A percentile compares a stretch with the other conserved stretches of the same genome.
These are phyloP conservation scores for Oncorhynchus nerka DNA, from an alignment of 2,113 vertebrate species.

Conservation along the genomic window DNA sequence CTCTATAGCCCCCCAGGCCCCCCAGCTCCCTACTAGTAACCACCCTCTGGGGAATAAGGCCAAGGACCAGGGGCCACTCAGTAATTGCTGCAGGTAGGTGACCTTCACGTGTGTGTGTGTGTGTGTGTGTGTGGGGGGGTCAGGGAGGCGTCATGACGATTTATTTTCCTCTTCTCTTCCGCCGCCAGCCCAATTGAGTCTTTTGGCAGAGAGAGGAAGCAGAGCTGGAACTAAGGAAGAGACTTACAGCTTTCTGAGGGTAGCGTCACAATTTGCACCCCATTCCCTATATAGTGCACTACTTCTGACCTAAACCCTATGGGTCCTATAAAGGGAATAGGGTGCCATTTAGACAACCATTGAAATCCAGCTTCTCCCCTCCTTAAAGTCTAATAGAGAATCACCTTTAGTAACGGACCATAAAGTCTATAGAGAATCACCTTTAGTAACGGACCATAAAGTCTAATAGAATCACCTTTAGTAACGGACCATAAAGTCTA, in stretches of 20 bases:
- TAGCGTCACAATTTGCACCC: too few species aligned
- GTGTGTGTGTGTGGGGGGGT: constrained; percentile 16
- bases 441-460: too few species aligned
- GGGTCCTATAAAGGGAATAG: too few species aligned
- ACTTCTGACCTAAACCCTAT: too few species aligned
- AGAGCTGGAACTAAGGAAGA: constrained; percentile 45
- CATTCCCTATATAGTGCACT: too few species aligned
- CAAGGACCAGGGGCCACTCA: constrained; percentile 29
- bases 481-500: too few species aligned
- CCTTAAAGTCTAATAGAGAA: too few species aligned
- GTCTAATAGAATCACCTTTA: too few species aligned
- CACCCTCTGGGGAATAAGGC: constrained; percentile 23
- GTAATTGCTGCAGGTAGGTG: constrained; percentile 63
- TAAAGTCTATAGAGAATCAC: too few species aligned
- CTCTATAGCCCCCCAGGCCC: constrained; percentile 15
- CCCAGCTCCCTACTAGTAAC: constrained; percentile 7
- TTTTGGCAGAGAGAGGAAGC: constrained; percentile 36
- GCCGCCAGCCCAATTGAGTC: constrained; percentile 57
- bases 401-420: too few species aligned
- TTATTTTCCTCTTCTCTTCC: constrained; percentile 27
- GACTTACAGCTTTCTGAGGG: background rate
- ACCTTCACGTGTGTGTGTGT: constrained; percentile 51
- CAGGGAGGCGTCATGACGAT: constrained; percentile 61
- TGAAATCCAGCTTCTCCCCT: too few species aligned
- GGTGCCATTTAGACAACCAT: too few species aligned